Conservation (phyloP, 2,113 vertebrate species). For the Dolichallabes microphthalmus region DNA sequence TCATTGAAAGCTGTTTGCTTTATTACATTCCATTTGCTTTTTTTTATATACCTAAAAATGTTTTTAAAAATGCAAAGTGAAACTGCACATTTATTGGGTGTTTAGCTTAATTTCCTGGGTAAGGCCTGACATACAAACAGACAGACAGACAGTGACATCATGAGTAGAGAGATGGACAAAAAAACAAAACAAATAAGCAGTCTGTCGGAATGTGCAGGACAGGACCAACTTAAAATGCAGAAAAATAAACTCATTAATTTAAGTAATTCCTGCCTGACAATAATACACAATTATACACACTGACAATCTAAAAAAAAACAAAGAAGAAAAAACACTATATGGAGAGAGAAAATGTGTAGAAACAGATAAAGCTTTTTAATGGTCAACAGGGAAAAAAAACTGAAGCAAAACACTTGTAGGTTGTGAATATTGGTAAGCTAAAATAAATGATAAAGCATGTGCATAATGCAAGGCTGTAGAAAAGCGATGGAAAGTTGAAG, state of each 20-base stretch:
- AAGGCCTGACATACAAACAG: constrained; percentile 35
- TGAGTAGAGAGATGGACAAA: constrained; percentile 50
- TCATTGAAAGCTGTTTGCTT: neutral
- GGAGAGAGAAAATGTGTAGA: constrained; percentile 1
- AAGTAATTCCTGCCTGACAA: constrained; percentile 60
- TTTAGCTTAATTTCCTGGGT: constrained; percentile 61
- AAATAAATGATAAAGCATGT: constrained; percentile 50
- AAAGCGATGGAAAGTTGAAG: neutral
- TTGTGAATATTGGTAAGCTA: constrained; percentile 61
- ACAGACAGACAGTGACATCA: constrained; percentile 40
- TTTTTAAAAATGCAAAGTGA: constrained; percentile 22
- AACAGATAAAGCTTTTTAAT: constrained; percentile 9
- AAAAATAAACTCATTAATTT: constrained; percentile 41
- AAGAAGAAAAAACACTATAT: neutral
- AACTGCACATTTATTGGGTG: constrained; percentile 53
- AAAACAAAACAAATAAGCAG: constrained; percentile 52
- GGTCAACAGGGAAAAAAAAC: constrained; percentile 46
- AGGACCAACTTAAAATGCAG: constrained; percentile 52
- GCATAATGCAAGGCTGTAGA: constrained; percentile 1
- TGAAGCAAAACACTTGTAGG: constrained; percentile 46
- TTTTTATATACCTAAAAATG: constrained; percentile 20
- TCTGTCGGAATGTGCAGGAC: constrained; percentile 72
- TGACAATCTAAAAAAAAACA: neutral
- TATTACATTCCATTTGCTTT: constrained; percentile 12
- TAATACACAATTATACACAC: constrained; percentile 29